Base-by-base conservation (phyloP, 2,113 vertebrate species). In the Prolemur simus region DNA sequence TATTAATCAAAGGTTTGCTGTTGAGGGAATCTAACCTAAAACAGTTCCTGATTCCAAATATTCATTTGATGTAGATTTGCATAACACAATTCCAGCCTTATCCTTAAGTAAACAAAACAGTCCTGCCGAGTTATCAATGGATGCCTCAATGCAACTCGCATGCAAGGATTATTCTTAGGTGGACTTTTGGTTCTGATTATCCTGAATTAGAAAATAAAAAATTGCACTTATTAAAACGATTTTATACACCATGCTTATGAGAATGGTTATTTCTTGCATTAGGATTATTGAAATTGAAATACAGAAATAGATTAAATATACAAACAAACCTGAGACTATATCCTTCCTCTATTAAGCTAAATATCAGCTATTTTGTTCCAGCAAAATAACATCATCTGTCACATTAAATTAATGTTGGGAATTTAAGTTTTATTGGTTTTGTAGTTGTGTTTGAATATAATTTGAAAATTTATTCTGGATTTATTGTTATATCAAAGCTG, bases 351-450 rank as follows among this genome's bases (percentile, higher is more conserved):
- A 47, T 96, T 96, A 89, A 96, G 64, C 93, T 78, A 97, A 96
- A 80, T 91, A 93, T 97, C 86, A 80, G 86, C 5, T 21, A 77
- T 94, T 97, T 97, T 95, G 83, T 97, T 93, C 73, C 32, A 80
- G 91, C 80, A 91, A 95, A 96, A 96, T 95, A 96, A 89, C 87
- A 96, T 89, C 78, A 89, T 95, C 89, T 87, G 89, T 92, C 95
- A 95, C 74, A 71, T 95, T 96, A 95, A 95, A 96, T 97, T 95
- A 93, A 97, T 58, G 95, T 81, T 94, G 94, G 52, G 78, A 93
- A 95, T 94, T 97, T 97, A 96, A 95, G 93, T 95, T 91, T 97
- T 96, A 97, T 95, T 97, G 96, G 95, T 96, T 96, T 95, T 89
- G 37, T 93, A 89, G 87, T 96, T 96, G 86, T 87, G 73, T 87